A percentile compares a stretch with the other conserved stretches of the same genome.
These are phyloP conservation scores for Tholera decimalis DNA, from an alignment of 2,888 invertebrate genomes.

Conservation along the genomic window DNA sequence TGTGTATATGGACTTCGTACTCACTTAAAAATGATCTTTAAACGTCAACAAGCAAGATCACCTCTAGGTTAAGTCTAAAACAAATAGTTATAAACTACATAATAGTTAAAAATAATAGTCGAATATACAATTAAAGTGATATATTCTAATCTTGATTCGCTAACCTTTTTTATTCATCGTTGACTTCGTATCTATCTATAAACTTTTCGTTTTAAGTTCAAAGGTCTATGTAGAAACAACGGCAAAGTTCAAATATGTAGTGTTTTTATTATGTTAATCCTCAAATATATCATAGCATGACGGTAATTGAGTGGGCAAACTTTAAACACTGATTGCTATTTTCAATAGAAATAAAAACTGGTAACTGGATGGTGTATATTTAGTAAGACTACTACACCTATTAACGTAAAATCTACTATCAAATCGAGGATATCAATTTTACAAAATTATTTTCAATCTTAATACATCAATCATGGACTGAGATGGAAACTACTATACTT, in stretches of 20 bases:
- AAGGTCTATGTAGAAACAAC: background rate
- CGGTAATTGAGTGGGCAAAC: background rate
- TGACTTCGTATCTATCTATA: constrained; percentile 3
- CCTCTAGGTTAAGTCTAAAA: background rate
- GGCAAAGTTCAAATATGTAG: background rate
- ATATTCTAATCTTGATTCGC: constrained; percentile 3
- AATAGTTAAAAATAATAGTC: no score
- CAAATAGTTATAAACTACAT: no score
- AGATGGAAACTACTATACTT: no score
- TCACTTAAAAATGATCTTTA: background rate
- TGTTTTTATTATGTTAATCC: background rate
- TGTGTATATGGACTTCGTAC: constrained; percentile 6
- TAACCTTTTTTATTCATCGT: background rate
- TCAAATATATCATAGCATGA: background rate
- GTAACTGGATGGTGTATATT: no score
- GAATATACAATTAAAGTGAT: background rate
- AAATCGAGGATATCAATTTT: no score
- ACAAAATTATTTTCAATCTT: no score
- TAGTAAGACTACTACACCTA: no score
- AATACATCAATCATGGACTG: no score
- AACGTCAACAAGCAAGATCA: constrained; percentile 7
- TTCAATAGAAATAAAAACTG: background rate
- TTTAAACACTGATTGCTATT: background rate
- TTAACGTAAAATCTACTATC: no score
- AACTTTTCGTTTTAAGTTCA: constrained; percentile 21